Percentiles rank a stretch among this genome's conserved stretches.
Evolutionary conservation across 2,888 invertebrate species (phyloP).

Genomic region (Xestoiulus laeticollis): DNA sequence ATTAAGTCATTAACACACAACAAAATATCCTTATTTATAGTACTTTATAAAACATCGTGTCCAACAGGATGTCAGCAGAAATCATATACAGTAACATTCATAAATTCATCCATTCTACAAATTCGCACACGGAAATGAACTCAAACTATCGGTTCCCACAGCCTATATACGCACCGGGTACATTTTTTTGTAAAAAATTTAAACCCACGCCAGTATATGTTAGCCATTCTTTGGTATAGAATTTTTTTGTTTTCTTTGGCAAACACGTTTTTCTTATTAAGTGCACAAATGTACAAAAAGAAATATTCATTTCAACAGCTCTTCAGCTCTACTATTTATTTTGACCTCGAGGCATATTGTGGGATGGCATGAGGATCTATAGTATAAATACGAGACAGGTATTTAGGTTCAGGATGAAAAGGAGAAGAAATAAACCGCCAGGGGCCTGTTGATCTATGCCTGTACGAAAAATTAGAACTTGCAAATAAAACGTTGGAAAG

Average conservation of each 20-base stretch:
- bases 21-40: background rate
- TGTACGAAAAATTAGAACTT: background rate
- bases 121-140: slow-evolving; percentile 16
- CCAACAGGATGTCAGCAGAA: background rate
- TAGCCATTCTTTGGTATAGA: background rate
- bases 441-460: background rate
- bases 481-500: background rate
- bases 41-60: background rate
- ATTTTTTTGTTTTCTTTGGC: slow-evolving; percentile 36
- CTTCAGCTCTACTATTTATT: slow-evolving; percentile 16
- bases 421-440: background rate
- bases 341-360: background rate
- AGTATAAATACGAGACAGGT: background rate
- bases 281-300: slow-evolving; percentile 30
- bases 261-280: slow-evolving; percentile 41
- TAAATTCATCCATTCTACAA: background rate
- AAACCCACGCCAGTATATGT: slow-evolving; percentile 21
- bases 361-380: background rate
- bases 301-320: slow-evolving; percentile 40
- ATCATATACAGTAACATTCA: background rate
- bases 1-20: background rate
- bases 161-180: background rate
- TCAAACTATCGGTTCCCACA: slow-evolving; percentile 32
- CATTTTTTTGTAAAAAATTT: background rate
- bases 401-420: slow-evolving; percentile 32